These are phyloP conservation scores for Buathra laborator DNA, from an alignment of 2,888 invertebrate genomes.

Conservation along the genomic window DNA sequence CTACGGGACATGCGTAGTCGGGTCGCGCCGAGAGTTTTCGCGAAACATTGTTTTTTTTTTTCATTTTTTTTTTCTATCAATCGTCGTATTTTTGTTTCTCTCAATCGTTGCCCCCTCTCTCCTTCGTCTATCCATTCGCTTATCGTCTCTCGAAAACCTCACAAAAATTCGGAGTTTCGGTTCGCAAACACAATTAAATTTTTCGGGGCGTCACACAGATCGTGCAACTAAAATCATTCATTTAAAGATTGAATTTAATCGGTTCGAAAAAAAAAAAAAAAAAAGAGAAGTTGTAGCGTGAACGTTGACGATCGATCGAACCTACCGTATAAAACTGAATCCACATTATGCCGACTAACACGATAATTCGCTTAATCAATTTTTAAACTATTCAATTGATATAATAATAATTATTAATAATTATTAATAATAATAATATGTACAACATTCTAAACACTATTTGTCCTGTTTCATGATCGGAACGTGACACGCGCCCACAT, in stretches of 20 bases:
- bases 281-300: conserved; percentile 36
- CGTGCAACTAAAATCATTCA: conserved; percentile 24
- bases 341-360: conserved; percentile 81
- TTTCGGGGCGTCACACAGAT: conserved; percentile 11
- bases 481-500: conserved; percentile 77
- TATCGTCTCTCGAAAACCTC: conserved; percentile 36
- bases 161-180: conserved; percentile 39
- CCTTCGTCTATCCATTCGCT: conserved; percentile 39
- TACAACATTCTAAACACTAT: conserved; percentile 81
- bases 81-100: conserved; percentile 46
- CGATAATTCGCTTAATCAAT: conserved; percentile 81
- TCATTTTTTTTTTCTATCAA: conserved; percentile 25
- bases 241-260: conserved; percentile 17
- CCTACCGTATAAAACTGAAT: conserved; percentile 80
- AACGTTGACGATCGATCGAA: conserved; percentile 70
- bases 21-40: conserved; percentile 59
- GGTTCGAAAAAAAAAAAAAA: conserved; percentile 57
- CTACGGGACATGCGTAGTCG: conserved; percentile 69
- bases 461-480: conserved; percentile 78
- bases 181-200: conserved; percentile 8
- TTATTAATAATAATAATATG: conserved; percentile 82
- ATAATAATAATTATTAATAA: conserved; percentile 81
- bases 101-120: conserved; percentile 61
- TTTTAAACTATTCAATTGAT: conserved; percentile 82
- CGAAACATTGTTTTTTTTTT: conserved; percentile 55